These are phyloP conservation scores for Drosophila parvula DNA, from an alignment of 1,140 invertebrate genomes.

Conservation along the genomic window DNA sequence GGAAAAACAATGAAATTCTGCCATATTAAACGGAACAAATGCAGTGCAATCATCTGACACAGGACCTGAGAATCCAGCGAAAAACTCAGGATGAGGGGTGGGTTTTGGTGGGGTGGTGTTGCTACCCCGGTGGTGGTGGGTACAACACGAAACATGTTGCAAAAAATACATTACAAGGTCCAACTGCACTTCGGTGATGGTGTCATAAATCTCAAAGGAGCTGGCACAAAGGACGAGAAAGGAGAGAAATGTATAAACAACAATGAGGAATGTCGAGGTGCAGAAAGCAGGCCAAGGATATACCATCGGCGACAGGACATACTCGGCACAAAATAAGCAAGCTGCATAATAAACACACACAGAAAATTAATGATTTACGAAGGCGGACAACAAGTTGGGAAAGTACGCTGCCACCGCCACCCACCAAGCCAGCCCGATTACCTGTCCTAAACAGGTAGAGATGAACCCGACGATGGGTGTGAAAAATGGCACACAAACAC, in stretches of 20 bases:
- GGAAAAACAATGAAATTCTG: constrained; percentile 55
- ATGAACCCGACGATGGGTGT: constrained; percentile 38
- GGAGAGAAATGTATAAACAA: constrained; percentile 17
- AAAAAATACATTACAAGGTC: constrained; percentile 59
- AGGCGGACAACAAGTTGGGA: constrained; percentile 68
- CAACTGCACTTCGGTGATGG: constrained; percentile 71
- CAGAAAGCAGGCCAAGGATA: constrained; percentile 48
- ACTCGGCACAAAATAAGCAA: constrained; percentile 19
- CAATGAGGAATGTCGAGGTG: constrained; percentile 49
- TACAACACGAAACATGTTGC: constrained; percentile 75
- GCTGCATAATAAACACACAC: constrained; percentile 61
- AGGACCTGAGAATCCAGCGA: constrained; percentile 22
- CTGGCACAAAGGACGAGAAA: constrained; percentile 7
- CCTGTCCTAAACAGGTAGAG: constrained; percentile 61
- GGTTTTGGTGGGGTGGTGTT: constrained; percentile 13
- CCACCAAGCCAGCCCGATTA: constrained; percentile 17
- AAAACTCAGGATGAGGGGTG: constrained; percentile 27
- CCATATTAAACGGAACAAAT: constrained; percentile 74
- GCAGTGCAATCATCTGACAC: constrained; percentile 57
- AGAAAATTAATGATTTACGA: constrained; percentile 69
- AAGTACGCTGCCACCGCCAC: constrained; percentile 54
- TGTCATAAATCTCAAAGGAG: constrained; percentile 65
- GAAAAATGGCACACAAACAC: constrained; percentile 63
- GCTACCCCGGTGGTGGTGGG: constrained; percentile 27
- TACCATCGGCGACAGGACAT: constrained; percentile 23